Percentiles rank a stretch among this genome's conserved stretches.
phyloP scores from a whole-genome alignment of 2,888 invertebrate genomes.

The Cheilosia vulpina region DNA sequence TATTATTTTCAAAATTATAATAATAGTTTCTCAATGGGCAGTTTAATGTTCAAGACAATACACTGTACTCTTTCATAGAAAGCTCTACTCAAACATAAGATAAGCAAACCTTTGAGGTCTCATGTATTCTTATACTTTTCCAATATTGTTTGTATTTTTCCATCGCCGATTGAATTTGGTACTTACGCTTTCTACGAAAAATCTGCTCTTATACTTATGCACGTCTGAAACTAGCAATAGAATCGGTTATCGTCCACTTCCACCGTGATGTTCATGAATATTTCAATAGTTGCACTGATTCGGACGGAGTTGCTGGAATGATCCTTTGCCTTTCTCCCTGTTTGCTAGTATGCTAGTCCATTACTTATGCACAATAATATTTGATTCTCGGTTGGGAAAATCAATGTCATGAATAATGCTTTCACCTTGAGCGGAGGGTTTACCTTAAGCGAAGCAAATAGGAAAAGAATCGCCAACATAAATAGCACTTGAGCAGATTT shows the following conservation, averaged over 20 bases:
- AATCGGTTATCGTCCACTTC: constrained; percentile 47
- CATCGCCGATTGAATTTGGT: not conserved
- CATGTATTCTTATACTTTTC: too few species aligned
- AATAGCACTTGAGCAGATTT: constrained; percentile 36
- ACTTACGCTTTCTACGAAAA: constrained; percentile 9
- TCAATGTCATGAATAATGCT: constrained; percentile 58
- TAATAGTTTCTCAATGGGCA: too few species aligned
- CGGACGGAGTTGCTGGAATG: constrained; percentile 14
- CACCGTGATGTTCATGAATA: constrained; percentile 64
- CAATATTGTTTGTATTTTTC: not conserved
- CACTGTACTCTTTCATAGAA: too few species aligned
- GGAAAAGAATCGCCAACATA: constrained; percentile 26
- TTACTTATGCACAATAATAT: constrained; percentile 69
- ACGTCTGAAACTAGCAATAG: constrained; percentile 20
- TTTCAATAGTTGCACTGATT: constrained; percentile 65
- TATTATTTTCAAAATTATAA: too few species aligned
- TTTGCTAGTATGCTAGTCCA: constrained; percentile 27
- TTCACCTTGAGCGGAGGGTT: constrained; percentile 16
- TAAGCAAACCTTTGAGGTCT: too few species aligned
- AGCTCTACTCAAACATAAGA: too few species aligned
- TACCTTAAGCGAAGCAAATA: constrained; percentile 46
- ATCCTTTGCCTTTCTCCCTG: not conserved
- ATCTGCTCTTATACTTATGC: constrained; percentile 23
- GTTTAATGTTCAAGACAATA: too few species aligned
- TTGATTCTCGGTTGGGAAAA: constrained; percentile 63